A percentile compares a stretch with the other conserved stretches of the same genome.
These are phyloP conservation scores for Onthophagus taurus DNA, from an alignment of 1,140 invertebrate genomes.

Conservation along the genomic window DNA sequence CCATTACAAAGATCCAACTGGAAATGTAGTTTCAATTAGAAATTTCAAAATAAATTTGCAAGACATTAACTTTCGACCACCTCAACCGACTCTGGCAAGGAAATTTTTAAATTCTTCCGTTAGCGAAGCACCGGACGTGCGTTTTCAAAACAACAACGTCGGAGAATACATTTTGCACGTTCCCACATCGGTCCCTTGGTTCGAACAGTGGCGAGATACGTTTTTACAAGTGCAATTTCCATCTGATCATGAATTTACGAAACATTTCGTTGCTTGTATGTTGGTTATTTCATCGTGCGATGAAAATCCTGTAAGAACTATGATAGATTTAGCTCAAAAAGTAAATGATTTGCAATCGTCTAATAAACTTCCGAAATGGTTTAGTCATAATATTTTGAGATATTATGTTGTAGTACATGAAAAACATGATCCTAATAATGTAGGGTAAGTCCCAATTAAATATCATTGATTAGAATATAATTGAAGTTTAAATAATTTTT, in stretches of 20 bases:
- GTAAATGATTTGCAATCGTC: slow-evolving; percentile 68
- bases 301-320: slow-evolving; percentile 67
- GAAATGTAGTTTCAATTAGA: slow-evolving; percentile 58
- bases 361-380: slow-evolving; percentile 83
- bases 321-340: slow-evolving; percentile 65
- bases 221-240: slow-evolving; percentile 84
- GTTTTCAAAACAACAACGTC: slow-evolving; percentile 44
- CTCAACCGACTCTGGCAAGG: slow-evolving; percentile 71
- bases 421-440: slow-evolving; percentile 27
- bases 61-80: slow-evolving; percentile 70
- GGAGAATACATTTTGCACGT: slow-evolving; percentile 50
- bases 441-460: slow-evolving; percentile 18
- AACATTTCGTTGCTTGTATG: slow-evolving; percentile 85
- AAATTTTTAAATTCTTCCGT: slow-evolving; percentile 84
- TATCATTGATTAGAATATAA: not conserved
- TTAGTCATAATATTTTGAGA: slow-evolving; percentile 72
- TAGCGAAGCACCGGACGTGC: slow-evolving; percentile 57
- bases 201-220: slow-evolving; percentile 87
- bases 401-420: slow-evolving; percentile 90
- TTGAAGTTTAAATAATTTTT: slow-evolving; percentile 21
- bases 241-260: slow-evolving; percentile 91
- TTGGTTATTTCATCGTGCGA: slow-evolving; percentile 78
- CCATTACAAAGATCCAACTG: slow-evolving; percentile 74
- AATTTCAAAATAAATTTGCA: slow-evolving; percentile 72
- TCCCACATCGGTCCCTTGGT: slow-evolving; percentile 82